Percentiles rank a stretch among this genome's conserved stretches.
Conservation (phyloP, 2,888 invertebrate genomes). For the Aromia moschata region DNA sequence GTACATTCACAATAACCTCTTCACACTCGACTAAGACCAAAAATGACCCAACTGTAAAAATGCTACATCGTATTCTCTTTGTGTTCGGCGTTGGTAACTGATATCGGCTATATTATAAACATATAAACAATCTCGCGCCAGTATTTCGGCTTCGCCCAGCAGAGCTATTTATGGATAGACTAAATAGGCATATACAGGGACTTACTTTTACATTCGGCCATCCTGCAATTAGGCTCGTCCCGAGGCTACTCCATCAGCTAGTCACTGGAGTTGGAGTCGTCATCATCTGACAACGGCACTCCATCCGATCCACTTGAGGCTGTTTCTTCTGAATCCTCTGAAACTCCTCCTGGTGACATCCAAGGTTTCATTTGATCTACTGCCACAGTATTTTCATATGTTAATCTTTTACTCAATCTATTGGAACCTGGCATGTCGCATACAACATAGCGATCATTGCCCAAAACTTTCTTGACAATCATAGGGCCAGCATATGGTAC, state of each 20-base stretch:
- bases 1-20: background rate
- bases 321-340: background rate
- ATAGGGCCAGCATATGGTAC: conserved; percentile 27
- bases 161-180: background rate
- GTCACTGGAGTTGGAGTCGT: background rate
- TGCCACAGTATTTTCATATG: too few relatives aligned
- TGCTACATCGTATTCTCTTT: background rate
- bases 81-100: background rate
- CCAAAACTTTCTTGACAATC: conserved; percentile 23
- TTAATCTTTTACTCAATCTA: conserved; percentile 1
- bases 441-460: conserved; percentile 29
- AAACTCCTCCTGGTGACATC: too few relatives aligned
- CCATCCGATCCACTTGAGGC: background rate
- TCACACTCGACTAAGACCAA: background rate
- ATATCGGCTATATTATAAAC: background rate
- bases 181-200: background rate
- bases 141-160: background rate
- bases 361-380: too few relatives aligned
- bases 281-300: background rate
- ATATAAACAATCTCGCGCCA: background rate
- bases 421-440: conserved; percentile 22
- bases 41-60: background rate
- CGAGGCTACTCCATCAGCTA: background rate
- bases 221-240: background rate
- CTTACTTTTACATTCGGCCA: background rate